phyloP scores from a whole-genome alignment of 2,113 vertebrate genomes.

The Tetrao urogallus region DNA sequence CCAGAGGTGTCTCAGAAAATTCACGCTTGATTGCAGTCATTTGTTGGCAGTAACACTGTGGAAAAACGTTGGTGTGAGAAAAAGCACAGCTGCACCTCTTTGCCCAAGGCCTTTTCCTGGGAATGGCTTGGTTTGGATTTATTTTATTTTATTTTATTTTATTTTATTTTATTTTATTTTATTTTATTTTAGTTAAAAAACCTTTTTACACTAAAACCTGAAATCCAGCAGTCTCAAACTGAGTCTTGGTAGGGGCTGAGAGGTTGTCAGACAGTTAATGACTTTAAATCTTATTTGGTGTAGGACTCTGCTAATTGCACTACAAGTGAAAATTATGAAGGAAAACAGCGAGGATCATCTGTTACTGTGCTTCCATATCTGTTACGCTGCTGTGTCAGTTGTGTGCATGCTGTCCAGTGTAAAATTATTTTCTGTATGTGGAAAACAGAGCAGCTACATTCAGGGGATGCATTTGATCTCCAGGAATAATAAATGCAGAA shows the following conservation, averaged over 20 bases:
- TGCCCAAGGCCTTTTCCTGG: not conserved
- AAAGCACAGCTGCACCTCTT: not conserved
- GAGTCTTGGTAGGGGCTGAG: not conserved
- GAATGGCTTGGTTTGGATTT: not conserved
- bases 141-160: too few relatives aligned
- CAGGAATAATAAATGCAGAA: not conserved
- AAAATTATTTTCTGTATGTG: not conserved
- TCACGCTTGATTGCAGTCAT: not conserved
- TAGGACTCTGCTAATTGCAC: not conserved
- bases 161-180: too few relatives aligned
- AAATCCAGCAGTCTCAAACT: not conserved
- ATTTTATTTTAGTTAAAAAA: not conserved
- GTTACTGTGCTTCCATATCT: constrained; percentile 36
- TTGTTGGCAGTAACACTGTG: not conserved
- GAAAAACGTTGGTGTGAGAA: not conserved
- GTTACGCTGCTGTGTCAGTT: not conserved
- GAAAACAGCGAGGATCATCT: constrained; percentile 1
- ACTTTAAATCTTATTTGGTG: not conserved
- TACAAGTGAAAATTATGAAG: not conserved
- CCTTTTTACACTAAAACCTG: not conserved
- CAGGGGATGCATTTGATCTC: not conserved
- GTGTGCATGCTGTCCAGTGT: constrained; percentile 48
- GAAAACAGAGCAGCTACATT: constrained; percentile 48
- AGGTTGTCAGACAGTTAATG: not conserved
- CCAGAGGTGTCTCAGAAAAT: not conserved